phyloP scores from a whole-genome alignment of 2,888 invertebrate species.

The Itoplectis maculator region DNA sequence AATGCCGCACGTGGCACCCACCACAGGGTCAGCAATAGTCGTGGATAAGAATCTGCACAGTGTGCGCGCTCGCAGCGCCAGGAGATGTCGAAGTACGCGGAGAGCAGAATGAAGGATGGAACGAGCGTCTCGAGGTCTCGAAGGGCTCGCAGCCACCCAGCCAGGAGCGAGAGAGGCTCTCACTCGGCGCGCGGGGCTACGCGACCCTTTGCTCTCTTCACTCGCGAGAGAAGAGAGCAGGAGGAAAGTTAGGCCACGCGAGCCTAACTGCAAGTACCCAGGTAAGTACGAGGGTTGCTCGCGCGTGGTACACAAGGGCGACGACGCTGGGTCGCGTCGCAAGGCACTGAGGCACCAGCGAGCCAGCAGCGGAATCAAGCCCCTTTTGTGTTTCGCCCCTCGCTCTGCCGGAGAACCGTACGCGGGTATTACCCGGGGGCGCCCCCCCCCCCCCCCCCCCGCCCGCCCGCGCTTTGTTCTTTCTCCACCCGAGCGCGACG shows the following conservation, averaged over 20 bases:
- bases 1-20: neutral
- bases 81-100: neutral
- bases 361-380: slow-evolving; percentile 56
- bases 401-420: slow-evolving; percentile 20
- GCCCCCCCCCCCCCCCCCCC: too few relatives aligned
- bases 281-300: slow-evolving; percentile 22
- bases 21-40: slow-evolving; percentile 13
- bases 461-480: slow-evolving; percentile 57
- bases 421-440: slow-evolving; percentile 49
- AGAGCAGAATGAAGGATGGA: neutral
- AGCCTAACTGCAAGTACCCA: slow-evolving; percentile 45
- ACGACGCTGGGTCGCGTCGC: slow-evolving; percentile 32
- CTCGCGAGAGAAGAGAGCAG: slow-evolving; percentile 32
- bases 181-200: slow-evolving; percentile 23
- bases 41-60: slow-evolving; percentile 45
- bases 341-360: slow-evolving; percentile 44
- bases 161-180: slow-evolving; percentile 16
- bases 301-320: slow-evolving; percentile 1
- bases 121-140: neutral
- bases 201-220: slow-evolving; percentile 41
- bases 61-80: slow-evolving; percentile 11
- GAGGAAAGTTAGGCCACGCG: slow-evolving; percentile 48
- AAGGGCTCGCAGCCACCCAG: slow-evolving; percentile 7
- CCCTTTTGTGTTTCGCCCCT: slow-evolving; percentile 56
- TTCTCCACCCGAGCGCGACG: slow-evolving; percentile 42